These are phyloP conservation scores for Coranthus polyacanthus DNA, from an alignment of 2,797 vertebrate genomes.

Conservation along the genomic window DNA sequence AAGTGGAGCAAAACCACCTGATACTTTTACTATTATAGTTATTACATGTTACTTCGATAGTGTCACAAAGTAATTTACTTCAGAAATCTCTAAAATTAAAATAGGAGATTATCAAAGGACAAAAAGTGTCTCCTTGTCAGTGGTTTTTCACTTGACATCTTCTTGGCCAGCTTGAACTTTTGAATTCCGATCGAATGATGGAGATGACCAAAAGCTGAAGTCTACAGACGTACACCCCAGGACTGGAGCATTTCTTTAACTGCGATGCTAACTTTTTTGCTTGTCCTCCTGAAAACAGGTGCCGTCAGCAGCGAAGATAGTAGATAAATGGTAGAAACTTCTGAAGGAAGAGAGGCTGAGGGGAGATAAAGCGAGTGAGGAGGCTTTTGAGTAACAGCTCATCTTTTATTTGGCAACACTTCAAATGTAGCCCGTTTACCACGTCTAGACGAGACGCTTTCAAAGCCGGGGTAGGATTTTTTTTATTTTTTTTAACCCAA, in stretches of 20 bases:
- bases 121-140: too few relatives aligned
- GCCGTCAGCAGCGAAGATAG: constrained; percentile 48
- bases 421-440: constrained; percentile 77
- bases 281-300: constrained; percentile 62
- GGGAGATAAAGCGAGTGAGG: constrained; percentile 65
- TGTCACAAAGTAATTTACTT: too few relatives aligned
- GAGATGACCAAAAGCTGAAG: constrained; percentile 12
- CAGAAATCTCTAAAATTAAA: too few relatives aligned
- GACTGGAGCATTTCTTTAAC: constrained; percentile 16
- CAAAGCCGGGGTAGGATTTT: constrained; percentile 59
- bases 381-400: constrained; percentile 74
- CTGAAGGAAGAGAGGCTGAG: constrained; percentile 51
- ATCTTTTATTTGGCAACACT: constrained; percentile 80
- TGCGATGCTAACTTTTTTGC: constrained; percentile 25
- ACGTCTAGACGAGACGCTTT: constrained; percentile 77
- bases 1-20: too few relatives aligned
- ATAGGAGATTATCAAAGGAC: too few relatives aligned
- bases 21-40: too few relatives aligned
- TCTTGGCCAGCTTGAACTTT: not conserved
- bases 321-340: constrained; percentile 50
- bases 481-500: constrained; percentile 43
- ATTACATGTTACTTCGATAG: too few relatives aligned
- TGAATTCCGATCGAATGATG: constrained; percentile 3
- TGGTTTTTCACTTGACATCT: not conserved
- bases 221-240: not conserved